Evolutionary conservation across 2,888 invertebrate species (phyloP).

Genomic region (Trisateles emortualis): DNA sequence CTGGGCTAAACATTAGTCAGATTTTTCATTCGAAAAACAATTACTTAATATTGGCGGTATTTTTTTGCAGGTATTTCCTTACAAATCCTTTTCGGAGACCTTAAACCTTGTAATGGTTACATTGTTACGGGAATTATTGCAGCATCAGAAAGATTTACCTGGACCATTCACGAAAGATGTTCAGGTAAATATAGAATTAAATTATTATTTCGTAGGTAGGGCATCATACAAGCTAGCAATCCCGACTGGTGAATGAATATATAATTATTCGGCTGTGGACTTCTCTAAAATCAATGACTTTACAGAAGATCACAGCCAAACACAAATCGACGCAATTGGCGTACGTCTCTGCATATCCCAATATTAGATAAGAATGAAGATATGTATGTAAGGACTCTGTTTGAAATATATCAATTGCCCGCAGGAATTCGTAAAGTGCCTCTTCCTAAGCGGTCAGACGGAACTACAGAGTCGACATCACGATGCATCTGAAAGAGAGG

Average conservation of each 20-base stretch:
- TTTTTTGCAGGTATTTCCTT: slow-evolving; percentile 92
- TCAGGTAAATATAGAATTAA: slow-evolving; percentile 86
- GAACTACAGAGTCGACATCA: slow-evolving; percentile 95
- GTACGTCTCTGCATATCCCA: too few relatives aligned
- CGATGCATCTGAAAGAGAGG: slow-evolving; percentile 94
- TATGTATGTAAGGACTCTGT: background rate
- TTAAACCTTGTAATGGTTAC: slow-evolving; percentile 97
- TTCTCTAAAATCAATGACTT: too few relatives aligned
- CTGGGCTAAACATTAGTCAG: too few relatives aligned
- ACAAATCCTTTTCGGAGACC: slow-evolving; percentile 98
- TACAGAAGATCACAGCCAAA: too few relatives aligned
- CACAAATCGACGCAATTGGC: too few relatives aligned
- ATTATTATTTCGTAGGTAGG: too few relatives aligned
- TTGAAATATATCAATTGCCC: slow-evolving; percentile 20
- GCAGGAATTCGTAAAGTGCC: slow-evolving; percentile 94
- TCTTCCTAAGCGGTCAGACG: slow-evolving; percentile 97
- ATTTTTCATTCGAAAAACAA: background rate
- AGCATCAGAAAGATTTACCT: slow-evolving; percentile 96
- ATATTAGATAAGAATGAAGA: too few relatives aligned
- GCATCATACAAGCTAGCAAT: too few relatives aligned
- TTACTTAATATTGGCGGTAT: too few relatives aligned
- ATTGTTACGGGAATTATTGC: slow-evolving; percentile 94
- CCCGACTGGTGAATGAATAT: too few relatives aligned
- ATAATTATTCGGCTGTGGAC: too few relatives aligned
- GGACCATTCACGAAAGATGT: slow-evolving; percentile 97